Base-by-base conservation (phyloP, 2,888 invertebrate genomes). In the Aplocera efformata region DNA sequence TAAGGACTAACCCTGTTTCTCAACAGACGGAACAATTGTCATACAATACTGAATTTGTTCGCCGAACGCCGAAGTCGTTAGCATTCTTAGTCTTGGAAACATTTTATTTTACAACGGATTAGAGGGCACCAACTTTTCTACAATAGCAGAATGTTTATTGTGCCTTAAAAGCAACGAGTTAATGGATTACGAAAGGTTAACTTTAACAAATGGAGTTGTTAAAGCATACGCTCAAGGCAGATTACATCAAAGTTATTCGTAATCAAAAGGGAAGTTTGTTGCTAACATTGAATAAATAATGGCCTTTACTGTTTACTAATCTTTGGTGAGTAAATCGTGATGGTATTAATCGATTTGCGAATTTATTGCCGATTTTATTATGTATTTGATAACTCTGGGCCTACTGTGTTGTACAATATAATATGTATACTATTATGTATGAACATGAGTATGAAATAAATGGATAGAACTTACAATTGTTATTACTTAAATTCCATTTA, bases 181-280 rank as follows among this genome's bases (percentile, higher is more conserved):
- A 53, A 53, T 53, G 53, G 53, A 53, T 53, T 50, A 48, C 46
- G 50, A 48, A 53, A 53, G 53, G 50, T 53, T 50, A 48, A 50
- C 40, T 48, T 46, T 50, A 43, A 48, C 47, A 47, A 50, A 48
- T 41, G 48, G 44, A 47, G 35, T 53, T 53, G 48, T 48, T 47
- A 47, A 31, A 46, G 31, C 42, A 48, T 29, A 42, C 45, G 45
- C 40, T 45, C 22, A 34, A 48, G 35, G 48, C 42, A 40, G 32
- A 48, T 48, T 47, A 43, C 25, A 26, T 41, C 23, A 38, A 44
- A 40, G 27, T 48, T 33, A 35, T 42, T 42, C 31, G 21, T 36
- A 39, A 42, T 44, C 38, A 33, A 22, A 38, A 28, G 10, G 23
- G 11, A 26, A 34, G 32, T 34, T 31, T 26, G 32, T 20, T 29